A percentile compares a stretch with the other conserved stretches of the same genome.
phyloP scores from a whole-genome alignment of 2,797 vertebrate genomes.

The Petrocephalus schoutedeni region DNA sequence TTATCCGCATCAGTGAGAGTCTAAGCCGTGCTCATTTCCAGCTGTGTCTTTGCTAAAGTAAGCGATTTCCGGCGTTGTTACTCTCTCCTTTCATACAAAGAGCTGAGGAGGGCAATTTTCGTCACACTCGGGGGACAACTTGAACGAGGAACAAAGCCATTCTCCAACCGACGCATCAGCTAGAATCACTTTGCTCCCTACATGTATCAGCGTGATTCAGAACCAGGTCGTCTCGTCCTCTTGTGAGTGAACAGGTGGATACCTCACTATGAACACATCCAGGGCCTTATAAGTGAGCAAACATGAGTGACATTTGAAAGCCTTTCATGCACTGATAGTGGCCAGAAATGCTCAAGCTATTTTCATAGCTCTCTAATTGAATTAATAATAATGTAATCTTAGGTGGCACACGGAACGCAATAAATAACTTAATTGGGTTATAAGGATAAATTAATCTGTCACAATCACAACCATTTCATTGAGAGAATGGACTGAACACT shows the following conservation, averaged over 20 bases:
- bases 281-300: background rate
- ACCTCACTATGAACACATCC: background rate
- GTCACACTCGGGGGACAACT: background rate
- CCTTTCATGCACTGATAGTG: background rate
- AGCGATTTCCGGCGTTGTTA: background rate
- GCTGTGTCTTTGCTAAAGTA: constrained; percentile 22
- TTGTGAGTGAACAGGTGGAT: background rate
- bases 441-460: background rate
- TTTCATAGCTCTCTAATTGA: background rate
- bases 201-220: background rate
- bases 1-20: background rate
- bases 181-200: background rate
- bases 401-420: background rate
- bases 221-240: background rate
- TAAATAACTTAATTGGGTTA: background rate
- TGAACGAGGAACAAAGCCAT: background rate
- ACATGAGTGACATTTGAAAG: background rate
- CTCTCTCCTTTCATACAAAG: constrained; percentile 7
- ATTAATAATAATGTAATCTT: background rate
- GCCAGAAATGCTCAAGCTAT: background rate
- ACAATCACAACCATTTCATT: background rate
- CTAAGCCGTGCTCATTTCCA: constrained; percentile 3
- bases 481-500: background rate
- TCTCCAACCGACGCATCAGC: background rate
- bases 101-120: constrained; percentile 17